Conservation (phyloP, 2,888 invertebrate genomes). For the Ormyrus thymus region DNA sequence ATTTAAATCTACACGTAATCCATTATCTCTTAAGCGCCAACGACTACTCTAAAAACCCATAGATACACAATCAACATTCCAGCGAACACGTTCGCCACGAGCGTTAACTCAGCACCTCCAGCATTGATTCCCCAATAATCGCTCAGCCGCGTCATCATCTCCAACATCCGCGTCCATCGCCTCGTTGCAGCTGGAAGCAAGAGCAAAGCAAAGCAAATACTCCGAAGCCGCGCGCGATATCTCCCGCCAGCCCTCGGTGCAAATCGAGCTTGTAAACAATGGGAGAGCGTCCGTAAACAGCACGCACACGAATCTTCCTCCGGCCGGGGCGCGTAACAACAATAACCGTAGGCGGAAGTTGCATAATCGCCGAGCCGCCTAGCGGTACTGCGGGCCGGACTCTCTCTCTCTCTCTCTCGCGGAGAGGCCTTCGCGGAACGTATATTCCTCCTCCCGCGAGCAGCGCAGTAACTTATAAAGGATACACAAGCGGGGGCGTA, state of each 20-base stretch:
- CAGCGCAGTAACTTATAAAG: constrained; percentile 25
- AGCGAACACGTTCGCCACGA: no score
- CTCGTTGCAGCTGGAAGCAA: no score
- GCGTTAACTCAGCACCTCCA: no score
- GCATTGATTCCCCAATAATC: no score
- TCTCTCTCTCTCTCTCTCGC: background rate
- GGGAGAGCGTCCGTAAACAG: background rate
- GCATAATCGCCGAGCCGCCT: constrained; percentile 57
- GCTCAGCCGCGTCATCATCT: no score
- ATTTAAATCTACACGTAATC: no score
- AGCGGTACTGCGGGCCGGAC: constrained; percentile 54
- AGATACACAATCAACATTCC: no score
- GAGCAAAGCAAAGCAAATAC: no score
- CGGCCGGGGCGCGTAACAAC: background rate
- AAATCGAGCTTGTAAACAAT: constrained; percentile 44
- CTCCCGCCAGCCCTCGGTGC: background rate
- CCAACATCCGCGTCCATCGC: no score
- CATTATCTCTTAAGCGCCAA: no score
- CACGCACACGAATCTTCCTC: no score
- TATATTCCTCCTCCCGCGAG: background rate
- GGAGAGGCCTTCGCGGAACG: background rate
- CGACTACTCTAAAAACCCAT: no score
- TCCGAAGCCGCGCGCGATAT: background rate
- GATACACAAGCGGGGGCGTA: constrained; percentile 35
- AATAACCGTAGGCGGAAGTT: constrained; percentile 51